Conservation (phyloP, 2,113 vertebrate species). For the Mystacornis crossleyi region DNA sequence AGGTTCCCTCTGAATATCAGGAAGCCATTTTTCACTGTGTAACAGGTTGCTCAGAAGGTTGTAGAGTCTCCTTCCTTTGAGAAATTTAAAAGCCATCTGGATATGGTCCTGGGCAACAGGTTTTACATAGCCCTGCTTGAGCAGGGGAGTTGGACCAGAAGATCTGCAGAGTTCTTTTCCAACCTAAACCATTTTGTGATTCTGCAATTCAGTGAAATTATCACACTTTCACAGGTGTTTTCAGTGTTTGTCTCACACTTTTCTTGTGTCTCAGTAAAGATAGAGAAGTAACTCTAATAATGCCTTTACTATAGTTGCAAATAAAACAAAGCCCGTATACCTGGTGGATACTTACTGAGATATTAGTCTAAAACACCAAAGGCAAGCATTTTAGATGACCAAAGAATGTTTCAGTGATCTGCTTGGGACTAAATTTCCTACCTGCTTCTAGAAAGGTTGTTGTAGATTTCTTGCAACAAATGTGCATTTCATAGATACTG, state of each 20-base stretch:
- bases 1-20: background rate
- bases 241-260: background rate
- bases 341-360: background rate
- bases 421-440: background rate
- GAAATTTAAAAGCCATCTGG: background rate
- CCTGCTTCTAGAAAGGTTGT: background rate
- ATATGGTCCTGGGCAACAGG: too few relatives aligned
- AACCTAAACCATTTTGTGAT: background rate
- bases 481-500: background rate
- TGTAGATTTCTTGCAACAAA: background rate
- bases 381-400: background rate
- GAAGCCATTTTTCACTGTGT: background rate
- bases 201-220: background rate
- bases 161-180: background rate
- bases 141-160: background rate
- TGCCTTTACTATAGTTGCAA: background rate
- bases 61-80: background rate
- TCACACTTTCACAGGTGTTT: background rate
- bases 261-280: background rate
- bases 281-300: background rate
- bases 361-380: background rate
- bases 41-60: background rate
- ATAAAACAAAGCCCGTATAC: background rate
- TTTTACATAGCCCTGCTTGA: background rate
- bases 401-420: background rate